Percentiles rank a stretch among this genome's conserved stretches.
Conservation (phyloP, 2,888 invertebrate genomes). For the Odontocerum albicorne region DNA sequence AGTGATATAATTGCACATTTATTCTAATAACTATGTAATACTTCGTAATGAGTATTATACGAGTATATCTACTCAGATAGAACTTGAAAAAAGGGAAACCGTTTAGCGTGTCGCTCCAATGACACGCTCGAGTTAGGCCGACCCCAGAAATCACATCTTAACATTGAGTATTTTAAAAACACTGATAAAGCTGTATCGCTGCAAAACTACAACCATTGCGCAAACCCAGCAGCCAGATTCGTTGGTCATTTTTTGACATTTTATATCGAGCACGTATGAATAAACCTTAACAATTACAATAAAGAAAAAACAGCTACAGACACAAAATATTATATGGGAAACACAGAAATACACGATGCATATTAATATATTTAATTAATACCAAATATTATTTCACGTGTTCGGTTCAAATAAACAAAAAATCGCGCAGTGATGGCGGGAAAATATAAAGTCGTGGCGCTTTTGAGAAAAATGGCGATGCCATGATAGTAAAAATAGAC, state of each 20-base stretch:
- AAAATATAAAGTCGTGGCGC: not conserved
- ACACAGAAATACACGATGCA: slow-evolving; percentile 16
- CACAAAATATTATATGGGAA: slow-evolving; percentile 19
- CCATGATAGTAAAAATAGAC: too few relatives aligned
- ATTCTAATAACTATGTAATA: slow-evolving; percentile 18
- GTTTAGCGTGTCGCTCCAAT: slow-evolving; percentile 19
- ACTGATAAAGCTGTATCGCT: slow-evolving; percentile 35
- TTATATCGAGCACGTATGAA: not conserved
- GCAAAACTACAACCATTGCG: slow-evolving; percentile 15
- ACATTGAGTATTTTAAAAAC: slow-evolving; percentile 31
- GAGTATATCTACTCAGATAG: too few relatives aligned
- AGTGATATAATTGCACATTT: slow-evolving; percentile 26
- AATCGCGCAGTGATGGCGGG: slow-evolving; percentile 4
- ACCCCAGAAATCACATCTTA: slow-evolving; percentile 21
- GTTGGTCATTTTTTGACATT: not conserved
- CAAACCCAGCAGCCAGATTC: not conserved
- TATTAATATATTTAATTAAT: slow-evolving; percentile 1
- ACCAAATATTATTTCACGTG: too few relatives aligned
- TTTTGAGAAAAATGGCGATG: not conserved
- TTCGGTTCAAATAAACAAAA: slow-evolving; percentile 7
- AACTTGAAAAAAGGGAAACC: too few relatives aligned
- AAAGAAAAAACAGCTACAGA: slow-evolving; percentile 18
- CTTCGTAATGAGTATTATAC: too few relatives aligned
- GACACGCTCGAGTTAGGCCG: slow-evolving; percentile 24
- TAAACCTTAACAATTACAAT: slow-evolving; percentile 5